These are phyloP conservation scores for Pogonocichla stellata DNA, from an alignment of 2,113 vertebrate genomes.

Conservation along the genomic window DNA sequence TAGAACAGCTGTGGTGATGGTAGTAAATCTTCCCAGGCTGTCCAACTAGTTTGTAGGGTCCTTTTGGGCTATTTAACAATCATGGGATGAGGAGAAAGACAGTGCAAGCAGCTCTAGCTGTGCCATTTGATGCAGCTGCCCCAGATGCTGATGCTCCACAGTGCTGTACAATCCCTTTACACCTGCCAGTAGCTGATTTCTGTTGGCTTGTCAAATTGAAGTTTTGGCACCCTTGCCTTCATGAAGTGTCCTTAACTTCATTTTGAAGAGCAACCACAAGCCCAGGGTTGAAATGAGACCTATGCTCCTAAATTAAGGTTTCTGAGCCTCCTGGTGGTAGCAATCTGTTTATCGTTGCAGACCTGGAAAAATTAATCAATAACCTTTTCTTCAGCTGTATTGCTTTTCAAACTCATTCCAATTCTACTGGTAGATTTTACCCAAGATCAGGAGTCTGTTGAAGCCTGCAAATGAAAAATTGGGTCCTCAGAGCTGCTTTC, in stretches of 20 bases:
- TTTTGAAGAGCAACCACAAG: not conserved
- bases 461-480: not conserved
- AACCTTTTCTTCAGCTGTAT: not conserved
- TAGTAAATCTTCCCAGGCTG: not conserved
- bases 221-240: not conserved
- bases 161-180: fast-evolving
- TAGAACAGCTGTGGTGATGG: not conserved
- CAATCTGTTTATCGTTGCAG: not conserved
- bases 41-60: fast-evolving
- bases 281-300: not conserved
- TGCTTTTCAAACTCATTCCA: not conserved
- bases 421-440: not conserved
- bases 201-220: not conserved
- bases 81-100: not conserved
- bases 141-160: not conserved
- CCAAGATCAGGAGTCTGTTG: not conserved
- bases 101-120: not conserved
- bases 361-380: not conserved
- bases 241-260: not conserved
- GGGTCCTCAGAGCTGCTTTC: not conserved
- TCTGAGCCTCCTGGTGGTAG: not conserved
- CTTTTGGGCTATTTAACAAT: not conserved
- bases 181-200: not conserved
- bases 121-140: not conserved
- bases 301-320: not conserved